Conservation (phyloP, 1,140 invertebrate species). For the Maconellicoccus hirsutus region DNA sequence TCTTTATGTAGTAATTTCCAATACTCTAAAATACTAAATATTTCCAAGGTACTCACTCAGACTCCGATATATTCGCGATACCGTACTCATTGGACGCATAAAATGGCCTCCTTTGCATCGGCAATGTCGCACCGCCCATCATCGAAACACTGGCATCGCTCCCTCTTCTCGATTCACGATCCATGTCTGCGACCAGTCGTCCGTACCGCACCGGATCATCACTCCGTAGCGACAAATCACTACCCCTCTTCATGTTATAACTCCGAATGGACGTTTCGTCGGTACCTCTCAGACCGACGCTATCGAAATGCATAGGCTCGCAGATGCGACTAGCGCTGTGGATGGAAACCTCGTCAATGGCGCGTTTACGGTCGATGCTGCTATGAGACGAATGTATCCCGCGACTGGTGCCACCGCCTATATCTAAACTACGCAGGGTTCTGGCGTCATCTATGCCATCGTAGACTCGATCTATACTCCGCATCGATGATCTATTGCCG, state of each 20-base stretch:
- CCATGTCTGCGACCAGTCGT: neutral
- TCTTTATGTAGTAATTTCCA: too few species aligned
- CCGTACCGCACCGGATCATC: neutral
- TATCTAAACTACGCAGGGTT: neutral
- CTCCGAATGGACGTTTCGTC: neutral
- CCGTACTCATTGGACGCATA: constrained; percentile 26
- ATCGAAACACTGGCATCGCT: neutral
- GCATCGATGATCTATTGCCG: constrained; percentile 5
- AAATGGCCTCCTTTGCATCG: constrained; percentile 26
- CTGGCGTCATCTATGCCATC: neutral
- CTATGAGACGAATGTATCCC: constrained; percentile 6
- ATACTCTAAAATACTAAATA: neutral
- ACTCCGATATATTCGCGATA: constrained; percentile 36
- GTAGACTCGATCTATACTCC: constrained; percentile 12
- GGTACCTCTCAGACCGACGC: neutral
- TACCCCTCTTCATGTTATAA: neutral
- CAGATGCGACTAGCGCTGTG: neutral
- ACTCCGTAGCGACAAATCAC: neutral
- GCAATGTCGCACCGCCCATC: neutral
- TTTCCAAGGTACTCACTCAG: constrained; percentile 38
- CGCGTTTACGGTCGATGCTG: constrained; percentile 4
- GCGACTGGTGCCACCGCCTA: neutral
- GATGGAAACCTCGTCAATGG: neutral
- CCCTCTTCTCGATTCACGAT: constrained; percentile 25
- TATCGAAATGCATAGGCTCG: neutral